Conservation (phyloP, 2,113 vertebrate species). For the Steatornis caripensis region DNA sequence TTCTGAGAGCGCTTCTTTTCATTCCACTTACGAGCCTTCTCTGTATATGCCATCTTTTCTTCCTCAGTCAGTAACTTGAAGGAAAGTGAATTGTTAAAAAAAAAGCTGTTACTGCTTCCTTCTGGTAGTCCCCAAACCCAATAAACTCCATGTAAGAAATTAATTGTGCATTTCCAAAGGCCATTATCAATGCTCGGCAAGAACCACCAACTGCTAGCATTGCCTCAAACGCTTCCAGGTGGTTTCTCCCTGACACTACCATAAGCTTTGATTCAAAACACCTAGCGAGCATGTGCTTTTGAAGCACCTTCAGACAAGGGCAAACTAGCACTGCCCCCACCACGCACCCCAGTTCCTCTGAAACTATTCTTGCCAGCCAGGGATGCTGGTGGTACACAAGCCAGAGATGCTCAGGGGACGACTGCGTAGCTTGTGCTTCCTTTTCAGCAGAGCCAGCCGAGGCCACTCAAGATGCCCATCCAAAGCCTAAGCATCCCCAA, state of each 20-base stretch:
- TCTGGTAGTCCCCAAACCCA: neutral
- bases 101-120: neutral
- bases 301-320: rapidly evolving
- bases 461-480: neutral
- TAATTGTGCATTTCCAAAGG: neutral
- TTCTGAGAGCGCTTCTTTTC: neutral
- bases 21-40: conserved; percentile 68
- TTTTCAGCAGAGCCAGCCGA: neutral
- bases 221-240: neutral
- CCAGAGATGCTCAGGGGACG: neutral
- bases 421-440: rapidly evolving
- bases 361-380: neutral
- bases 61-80: conserved; percentile 56
- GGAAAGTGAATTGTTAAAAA: neutral
- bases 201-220: neutral
- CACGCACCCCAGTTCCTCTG: rapidly evolving
- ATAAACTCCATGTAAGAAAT: rapidly evolving
- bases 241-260: neutral
- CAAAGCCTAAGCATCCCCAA: no score
- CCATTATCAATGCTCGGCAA: neutral
- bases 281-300: rapidly evolving
- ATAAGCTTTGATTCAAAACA: rapidly evolving
- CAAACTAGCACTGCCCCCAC: neutral
- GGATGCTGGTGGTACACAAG: rapidly evolving
- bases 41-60: conserved; percentile 61